These are phyloP conservation scores for Hoplias malabaricus DNA, from an alignment of 2,113 vertebrate species.

Conservation along the genomic window DNA sequence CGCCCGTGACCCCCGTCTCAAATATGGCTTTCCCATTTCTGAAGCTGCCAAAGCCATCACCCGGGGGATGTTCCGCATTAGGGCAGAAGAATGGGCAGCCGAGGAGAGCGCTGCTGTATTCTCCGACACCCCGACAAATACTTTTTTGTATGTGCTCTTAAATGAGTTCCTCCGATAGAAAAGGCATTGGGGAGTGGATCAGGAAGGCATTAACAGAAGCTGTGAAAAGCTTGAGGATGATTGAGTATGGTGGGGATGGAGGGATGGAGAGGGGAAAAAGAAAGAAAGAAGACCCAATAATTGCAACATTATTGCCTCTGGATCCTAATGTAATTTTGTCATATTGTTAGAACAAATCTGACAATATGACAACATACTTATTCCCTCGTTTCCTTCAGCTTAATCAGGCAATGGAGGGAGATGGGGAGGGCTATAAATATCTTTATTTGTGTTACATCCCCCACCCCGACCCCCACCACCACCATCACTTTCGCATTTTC, in stretches of 20 bases:
- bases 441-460: constrained; percentile 64
- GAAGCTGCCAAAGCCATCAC: constrained; percentile 80
- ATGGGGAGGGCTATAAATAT: constrained; percentile 63
- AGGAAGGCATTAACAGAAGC: constrained; percentile 71
- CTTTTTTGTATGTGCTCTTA: constrained; percentile 74
- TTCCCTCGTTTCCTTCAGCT: constrained; percentile 62
- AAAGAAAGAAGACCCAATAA: constrained; percentile 62
- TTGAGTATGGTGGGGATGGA: constrained; percentile 60
- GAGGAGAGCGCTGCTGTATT: constrained; percentile 73
- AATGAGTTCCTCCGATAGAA: constrained; percentile 75
- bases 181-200: constrained; percentile 77
- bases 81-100: constrained; percentile 72
- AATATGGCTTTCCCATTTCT: constrained; percentile 79
- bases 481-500: background rate
- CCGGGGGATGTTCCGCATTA: constrained; percentile 81
- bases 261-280: background rate
- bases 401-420: constrained; percentile 67
- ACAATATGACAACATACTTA: constrained; percentile 73
- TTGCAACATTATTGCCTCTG: constrained; percentile 73
- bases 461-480: too few species aligned
- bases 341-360: constrained; percentile 76
- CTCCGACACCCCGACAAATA: constrained; percentile 77
- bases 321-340: constrained; percentile 75
- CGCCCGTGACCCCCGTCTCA: constrained; percentile 72
- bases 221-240: constrained; percentile 72